phyloP scores from a whole-genome alignment of 2,797 vertebrate genomes.

The Scarus forsteni region DNA sequence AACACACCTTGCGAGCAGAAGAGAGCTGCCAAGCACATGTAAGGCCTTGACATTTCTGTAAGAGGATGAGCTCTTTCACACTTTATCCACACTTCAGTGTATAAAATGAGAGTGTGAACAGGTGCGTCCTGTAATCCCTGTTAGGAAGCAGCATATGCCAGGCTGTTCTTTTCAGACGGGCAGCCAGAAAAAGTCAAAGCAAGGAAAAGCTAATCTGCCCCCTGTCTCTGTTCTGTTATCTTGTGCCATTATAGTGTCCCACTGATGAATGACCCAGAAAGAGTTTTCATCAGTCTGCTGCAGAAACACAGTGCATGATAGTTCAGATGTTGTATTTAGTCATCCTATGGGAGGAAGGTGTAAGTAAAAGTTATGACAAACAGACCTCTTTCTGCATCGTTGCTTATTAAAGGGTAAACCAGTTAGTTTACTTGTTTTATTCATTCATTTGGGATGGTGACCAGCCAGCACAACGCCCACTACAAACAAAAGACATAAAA shows the following conservation, averaged over 20 bases:
- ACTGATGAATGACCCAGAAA: slow-evolving; percentile 65
- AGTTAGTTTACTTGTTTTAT: neutral
- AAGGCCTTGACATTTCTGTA: slow-evolving; percentile 16
- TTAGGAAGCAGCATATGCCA: slow-evolving; percentile 74
- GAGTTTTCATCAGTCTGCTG: slow-evolving; percentile 20
- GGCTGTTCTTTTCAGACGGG: slow-evolving; percentile 67
- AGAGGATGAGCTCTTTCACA: slow-evolving; percentile 16
- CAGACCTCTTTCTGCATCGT: neutral
- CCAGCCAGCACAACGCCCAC: too few species aligned
- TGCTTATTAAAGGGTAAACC: neutral
- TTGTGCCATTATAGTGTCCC: slow-evolving; percentile 43
- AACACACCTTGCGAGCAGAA: slow-evolving; percentile 2
- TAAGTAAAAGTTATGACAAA: neutral
- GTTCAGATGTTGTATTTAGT: slow-evolving; percentile 11
- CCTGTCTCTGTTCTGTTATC: slow-evolving; percentile 45
- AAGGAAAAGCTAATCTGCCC: slow-evolving; percentile 60
- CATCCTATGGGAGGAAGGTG: neutral
- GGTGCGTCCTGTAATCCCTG: slow-evolving; percentile 77
- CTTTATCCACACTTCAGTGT: slow-evolving; percentile 21
- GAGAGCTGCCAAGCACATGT: slow-evolving; percentile 3
- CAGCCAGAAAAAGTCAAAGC: slow-evolving; percentile 65
- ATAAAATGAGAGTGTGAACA: slow-evolving; percentile 59
- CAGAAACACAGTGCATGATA: slow-evolving; percentile 3
- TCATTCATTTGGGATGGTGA: neutral
- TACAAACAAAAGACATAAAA: too few species aligned